Conservation (phyloP, 2,888 invertebrate species). For the Pandemis heparana region DNA sequence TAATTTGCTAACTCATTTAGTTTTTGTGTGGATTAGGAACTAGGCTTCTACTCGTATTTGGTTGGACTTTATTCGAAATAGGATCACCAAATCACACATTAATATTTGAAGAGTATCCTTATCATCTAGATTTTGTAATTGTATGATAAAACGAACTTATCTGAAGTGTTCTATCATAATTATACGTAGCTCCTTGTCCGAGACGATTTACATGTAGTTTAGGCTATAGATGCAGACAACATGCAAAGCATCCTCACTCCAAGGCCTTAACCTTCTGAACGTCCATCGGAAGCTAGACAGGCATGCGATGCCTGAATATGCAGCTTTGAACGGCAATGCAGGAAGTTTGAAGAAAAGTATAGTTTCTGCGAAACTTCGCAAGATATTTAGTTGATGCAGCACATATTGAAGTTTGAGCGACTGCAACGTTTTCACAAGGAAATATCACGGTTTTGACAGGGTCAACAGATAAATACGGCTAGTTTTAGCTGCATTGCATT, state of each 20-base stretch:
- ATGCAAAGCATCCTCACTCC: background rate
- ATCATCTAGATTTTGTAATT: background rate
- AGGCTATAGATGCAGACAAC: background rate
- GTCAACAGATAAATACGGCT: too few relatives aligned
- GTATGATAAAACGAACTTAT: too few relatives aligned
- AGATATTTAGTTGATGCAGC: background rate
- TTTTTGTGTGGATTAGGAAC: slow-evolving; percentile 5
- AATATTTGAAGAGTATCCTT: background rate
- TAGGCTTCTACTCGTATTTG: background rate
- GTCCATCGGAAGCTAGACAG: background rate
- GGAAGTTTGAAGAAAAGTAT: background rate
- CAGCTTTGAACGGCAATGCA: background rate
- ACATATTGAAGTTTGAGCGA: background rate
- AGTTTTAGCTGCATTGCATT: too few relatives aligned
- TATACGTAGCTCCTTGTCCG: too few relatives aligned
- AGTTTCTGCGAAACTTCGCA: background rate
- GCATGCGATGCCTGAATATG: background rate
- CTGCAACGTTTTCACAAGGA: too few relatives aligned
- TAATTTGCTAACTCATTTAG: slow-evolving; percentile 35
- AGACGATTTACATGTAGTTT: too few relatives aligned
- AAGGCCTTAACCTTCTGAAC: background rate
- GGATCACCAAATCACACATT: background rate
- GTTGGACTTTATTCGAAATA: background rate
- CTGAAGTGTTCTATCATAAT: too few relatives aligned
- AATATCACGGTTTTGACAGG: too few relatives aligned